Conservation (phyloP, 2,888 invertebrate species). For the Holacanthella duospinosa region DNA sequence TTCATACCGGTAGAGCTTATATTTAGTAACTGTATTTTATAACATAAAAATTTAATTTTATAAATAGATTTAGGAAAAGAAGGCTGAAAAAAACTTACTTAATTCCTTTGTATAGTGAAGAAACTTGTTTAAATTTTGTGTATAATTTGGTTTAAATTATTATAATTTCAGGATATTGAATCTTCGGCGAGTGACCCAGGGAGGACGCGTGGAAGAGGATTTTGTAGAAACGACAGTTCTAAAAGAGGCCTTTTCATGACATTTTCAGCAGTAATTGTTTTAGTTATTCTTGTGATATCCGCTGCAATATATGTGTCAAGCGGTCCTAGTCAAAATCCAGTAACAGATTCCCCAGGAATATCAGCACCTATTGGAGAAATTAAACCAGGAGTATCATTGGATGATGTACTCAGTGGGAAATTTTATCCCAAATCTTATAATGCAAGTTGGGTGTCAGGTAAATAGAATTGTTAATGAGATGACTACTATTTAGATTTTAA, state of each 20-base stretch:
- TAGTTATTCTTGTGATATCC: slow-evolving; percentile 53
- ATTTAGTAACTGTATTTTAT: too few species aligned
- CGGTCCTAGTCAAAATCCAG: not conserved
- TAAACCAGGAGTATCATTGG: slow-evolving; percentile 47
- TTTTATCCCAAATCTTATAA: slow-evolving; percentile 60
- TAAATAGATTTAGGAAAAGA: too few species aligned
- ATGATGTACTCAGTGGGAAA: slow-evolving; percentile 60
- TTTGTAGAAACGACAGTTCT: not conserved
- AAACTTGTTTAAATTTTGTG: too few species aligned
- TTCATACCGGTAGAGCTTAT: too few species aligned
- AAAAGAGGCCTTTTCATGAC: slow-evolving; percentile 45
- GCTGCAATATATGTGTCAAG: slow-evolving; percentile 50
- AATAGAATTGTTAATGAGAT: slow-evolving; percentile 22
- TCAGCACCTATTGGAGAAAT: slow-evolving; percentile 2
- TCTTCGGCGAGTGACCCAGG: not conserved
- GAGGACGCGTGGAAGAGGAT: not conserved
- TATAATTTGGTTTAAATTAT: too few species aligned
- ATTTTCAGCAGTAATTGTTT: slow-evolving; percentile 49
- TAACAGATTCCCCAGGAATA: not conserved
- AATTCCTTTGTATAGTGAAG: too few species aligned
- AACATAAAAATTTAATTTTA: too few species aligned
- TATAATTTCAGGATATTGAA: not conserved
- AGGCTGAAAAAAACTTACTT: too few species aligned
- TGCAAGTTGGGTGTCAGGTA: slow-evolving; percentile 71
- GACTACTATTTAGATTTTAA: slow-evolving; percentile 27